Base-by-base conservation (phyloP, 2,797 vertebrate genomes). In the Clarias pachynema region DNA sequence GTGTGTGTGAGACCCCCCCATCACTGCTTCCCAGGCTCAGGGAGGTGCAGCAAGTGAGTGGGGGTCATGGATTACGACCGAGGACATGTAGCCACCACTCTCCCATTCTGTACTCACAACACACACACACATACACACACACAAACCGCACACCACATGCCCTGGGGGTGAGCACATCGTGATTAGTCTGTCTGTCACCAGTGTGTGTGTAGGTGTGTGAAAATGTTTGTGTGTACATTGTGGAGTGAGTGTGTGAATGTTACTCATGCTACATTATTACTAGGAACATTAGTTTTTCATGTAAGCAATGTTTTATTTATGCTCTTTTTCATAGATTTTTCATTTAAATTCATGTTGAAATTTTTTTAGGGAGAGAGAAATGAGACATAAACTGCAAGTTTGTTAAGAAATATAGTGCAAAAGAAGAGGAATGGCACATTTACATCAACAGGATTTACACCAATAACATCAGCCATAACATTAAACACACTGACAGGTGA, bases 21-120 rank as follows among this genome's bases (percentile, higher is more conserved):
- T 89, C 88, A 90, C 89, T 90, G 92, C 92, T 95, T 95, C 95
- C 94, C 95, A 95, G 91, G 93, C 90, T 91, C 85, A 88, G 63
- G 81, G 88, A 90, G 85, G 87, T 82, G 83, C 83, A 85, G 81
- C 22, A 24, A 84, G 85, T 78, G 60, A 86, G 85, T 29, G 75
- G 86, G 87, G 87, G 88, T 88, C 83, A 85, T 9, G 92, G 92
- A 93, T 93, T 93, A 93, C 31, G 49, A 84, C 77, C 74, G 49
- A 88, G 86, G 81, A 88, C 83, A 78, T 86, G 77, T 83, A 90
- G 84, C 84, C 86, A 89, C 86, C 86, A 86, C 80, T 63, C 84
- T 87, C 84, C 83, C 82, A 81, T 22, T 85, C 79, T 80, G 81
- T 85, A 86, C 79, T 89, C 68, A 87, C 79, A 86, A 93, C 85